Percentiles rank a stretch among this genome's conserved stretches.
phyloP scores from a whole-genome alignment of 2,888 invertebrate genomes.

The Carpatolechia fugitivella region DNA sequence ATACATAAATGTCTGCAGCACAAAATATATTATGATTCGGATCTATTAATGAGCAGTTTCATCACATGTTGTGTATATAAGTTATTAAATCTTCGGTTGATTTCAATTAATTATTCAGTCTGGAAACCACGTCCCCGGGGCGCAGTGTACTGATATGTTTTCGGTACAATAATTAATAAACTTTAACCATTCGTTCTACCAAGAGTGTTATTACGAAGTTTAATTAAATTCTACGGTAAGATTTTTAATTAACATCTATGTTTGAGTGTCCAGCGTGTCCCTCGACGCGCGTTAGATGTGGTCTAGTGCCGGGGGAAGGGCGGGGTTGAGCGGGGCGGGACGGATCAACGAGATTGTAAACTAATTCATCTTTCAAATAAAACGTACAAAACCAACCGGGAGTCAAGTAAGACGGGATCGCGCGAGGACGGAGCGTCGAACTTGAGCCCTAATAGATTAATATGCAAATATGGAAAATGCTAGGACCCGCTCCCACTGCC shows the following conservation, averaged over 20 bases:
- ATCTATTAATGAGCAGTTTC: not conserved
- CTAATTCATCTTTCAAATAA: constrained; percentile 1
- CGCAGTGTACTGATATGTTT: not conserved
- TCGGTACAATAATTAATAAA: not conserved
- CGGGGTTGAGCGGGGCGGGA: not conserved
- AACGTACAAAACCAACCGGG: constrained; percentile 2
- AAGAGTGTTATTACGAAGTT: not conserved
- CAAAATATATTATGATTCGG: too few relatives aligned
- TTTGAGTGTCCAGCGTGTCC: not conserved
- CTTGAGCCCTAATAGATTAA: constrained; percentile 31
- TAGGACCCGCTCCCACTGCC: not conserved
- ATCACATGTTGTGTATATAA: not conserved
- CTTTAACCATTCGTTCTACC: not conserved
- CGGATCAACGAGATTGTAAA: not conserved
- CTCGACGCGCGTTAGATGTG: not conserved
- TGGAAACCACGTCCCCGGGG: not conserved
- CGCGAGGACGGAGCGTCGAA: constrained; percentile 9
- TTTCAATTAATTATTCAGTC: constrained; percentile 3
- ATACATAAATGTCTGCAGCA: too few relatives aligned
- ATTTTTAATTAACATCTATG: not conserved
- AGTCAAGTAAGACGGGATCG: constrained; percentile 5
- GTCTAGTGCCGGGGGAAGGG: not conserved
- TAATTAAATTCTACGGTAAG: not conserved
- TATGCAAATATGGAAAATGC: constrained; percentile 28
- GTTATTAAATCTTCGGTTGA: not conserved